phyloP scores from a whole-genome alignment of 2,113 vertebrate species.

The Platysteira castanea region DNA sequence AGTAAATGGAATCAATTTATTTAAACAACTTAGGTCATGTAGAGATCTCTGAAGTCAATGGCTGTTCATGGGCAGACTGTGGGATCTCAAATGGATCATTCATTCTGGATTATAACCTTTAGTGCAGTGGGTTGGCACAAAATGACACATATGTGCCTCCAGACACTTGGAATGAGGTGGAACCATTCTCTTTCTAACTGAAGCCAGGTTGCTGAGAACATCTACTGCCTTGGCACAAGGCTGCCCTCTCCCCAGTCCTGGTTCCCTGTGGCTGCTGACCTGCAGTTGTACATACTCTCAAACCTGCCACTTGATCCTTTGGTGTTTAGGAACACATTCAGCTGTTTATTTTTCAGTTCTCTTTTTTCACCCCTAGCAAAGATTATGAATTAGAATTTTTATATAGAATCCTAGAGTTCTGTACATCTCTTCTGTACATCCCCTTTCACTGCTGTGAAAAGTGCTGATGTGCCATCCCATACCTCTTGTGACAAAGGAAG shows the following conservation, averaged over 20 bases:
- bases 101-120: not conserved
- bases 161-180: not conserved
- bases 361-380: not conserved
- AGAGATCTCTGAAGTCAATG: not conserved
- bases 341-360: not conserved
- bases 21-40: rapidly evolving
- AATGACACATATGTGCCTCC: not conserved
- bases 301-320: not conserved
- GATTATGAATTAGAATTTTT: not conserved
- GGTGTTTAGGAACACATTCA: not conserved
- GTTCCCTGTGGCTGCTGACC: not conserved
- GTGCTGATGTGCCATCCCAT: not conserved
- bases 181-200: not conserved
- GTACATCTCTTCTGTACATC: not conserved
- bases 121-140: not conserved
- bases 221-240: not conserved
- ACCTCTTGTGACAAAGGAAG: not conserved
- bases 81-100: not conserved
- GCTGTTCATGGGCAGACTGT: not conserved
- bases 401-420: not conserved
- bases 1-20: slow-evolving; percentile 59
- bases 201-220: not conserved
- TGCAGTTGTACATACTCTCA: not conserved
- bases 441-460: not conserved
- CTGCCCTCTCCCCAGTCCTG: not conserved